These are phyloP conservation scores for Tuberolachnus salignus DNA, from an alignment of 2,888 invertebrate species.

Conservation along the genomic window DNA sequence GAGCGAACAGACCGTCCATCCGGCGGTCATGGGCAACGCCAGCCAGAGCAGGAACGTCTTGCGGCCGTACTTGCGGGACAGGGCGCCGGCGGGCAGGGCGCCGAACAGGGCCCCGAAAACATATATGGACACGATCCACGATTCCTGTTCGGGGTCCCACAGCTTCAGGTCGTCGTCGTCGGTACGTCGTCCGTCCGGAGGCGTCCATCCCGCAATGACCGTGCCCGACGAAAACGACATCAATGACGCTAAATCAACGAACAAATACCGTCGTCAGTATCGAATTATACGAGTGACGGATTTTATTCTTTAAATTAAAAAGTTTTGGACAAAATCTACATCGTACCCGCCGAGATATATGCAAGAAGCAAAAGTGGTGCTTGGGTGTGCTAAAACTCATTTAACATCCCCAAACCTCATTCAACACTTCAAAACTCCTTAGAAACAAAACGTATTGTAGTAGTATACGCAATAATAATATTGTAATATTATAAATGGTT, in stretches of 20 bases:
- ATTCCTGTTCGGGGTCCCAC: slow-evolving; percentile 66
- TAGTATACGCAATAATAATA: too few species aligned
- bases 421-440: too few species aligned
- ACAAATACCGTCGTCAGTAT: not conserved
- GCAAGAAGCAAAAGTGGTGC: too few species aligned
- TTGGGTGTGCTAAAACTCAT: too few species aligned
- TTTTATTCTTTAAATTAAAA: too few species aligned
- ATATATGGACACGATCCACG: slow-evolving; percentile 75
- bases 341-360: too few species aligned
- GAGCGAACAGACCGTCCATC: slow-evolving; percentile 76
- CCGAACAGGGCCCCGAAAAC: slow-evolving; percentile 75
- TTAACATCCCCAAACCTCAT: too few species aligned
- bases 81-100: slow-evolving; percentile 61
- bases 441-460: too few species aligned
- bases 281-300: too few species aligned
- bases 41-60: slow-evolving; percentile 72
- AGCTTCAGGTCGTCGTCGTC: slow-evolving; percentile 26
- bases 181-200: slow-evolving; percentile 56
- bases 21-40: slow-evolving; percentile 72
- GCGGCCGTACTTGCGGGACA: slow-evolving; percentile 74
- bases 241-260: slow-evolving; percentile 58
- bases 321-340: too few species aligned
- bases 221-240: slow-evolving; percentile 59
- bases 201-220: slow-evolving; percentile 59
- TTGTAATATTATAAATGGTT: too few species aligned